phyloP scores from a whole-genome alignment of 1,140 invertebrate species.

The Phymastichus coffea region DNA sequence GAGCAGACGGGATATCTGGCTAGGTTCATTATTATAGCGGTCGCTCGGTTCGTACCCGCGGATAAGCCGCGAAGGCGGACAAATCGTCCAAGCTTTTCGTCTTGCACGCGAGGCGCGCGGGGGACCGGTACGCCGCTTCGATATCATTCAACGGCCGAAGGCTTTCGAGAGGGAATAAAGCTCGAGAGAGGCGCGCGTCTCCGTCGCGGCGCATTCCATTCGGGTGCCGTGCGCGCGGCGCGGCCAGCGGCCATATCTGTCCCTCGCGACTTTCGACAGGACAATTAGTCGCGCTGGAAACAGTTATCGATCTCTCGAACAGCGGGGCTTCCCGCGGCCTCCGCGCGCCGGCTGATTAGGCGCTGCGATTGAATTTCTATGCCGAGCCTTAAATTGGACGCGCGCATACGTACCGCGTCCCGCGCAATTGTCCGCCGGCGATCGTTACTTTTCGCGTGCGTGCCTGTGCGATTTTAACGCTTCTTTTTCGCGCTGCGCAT shows the following conservation, averaged over 20 bases:
- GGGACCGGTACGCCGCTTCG: background rate
- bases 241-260: background rate
- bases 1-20: too few relatives aligned
- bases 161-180: background rate
- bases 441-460: too few relatives aligned
- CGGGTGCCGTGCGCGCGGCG: background rate
- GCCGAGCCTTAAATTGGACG: conserved; percentile 10
- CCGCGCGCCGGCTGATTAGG: conserved; percentile 3
- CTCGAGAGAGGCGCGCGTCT: too few relatives aligned
- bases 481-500: too few relatives aligned
- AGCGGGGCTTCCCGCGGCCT: background rate
- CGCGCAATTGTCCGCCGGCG: background rate
- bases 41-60: too few relatives aligned
- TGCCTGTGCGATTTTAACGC: too few relatives aligned
- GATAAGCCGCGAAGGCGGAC: too few relatives aligned
- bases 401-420: background rate
- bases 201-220: too few relatives aligned
- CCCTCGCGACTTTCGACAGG: background rate
- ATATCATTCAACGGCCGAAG: conserved; percentile 3
- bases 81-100: too few relatives aligned
- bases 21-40: too few relatives aligned
- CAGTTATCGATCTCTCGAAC: background rate
- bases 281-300: conserved; percentile 12
- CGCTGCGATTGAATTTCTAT: conserved; percentile 16
- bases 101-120: background rate